These are phyloP conservation scores for Drosophila nasuta DNA, from an alignment of 1,140 invertebrate species.

Conservation along the genomic window DNA sequence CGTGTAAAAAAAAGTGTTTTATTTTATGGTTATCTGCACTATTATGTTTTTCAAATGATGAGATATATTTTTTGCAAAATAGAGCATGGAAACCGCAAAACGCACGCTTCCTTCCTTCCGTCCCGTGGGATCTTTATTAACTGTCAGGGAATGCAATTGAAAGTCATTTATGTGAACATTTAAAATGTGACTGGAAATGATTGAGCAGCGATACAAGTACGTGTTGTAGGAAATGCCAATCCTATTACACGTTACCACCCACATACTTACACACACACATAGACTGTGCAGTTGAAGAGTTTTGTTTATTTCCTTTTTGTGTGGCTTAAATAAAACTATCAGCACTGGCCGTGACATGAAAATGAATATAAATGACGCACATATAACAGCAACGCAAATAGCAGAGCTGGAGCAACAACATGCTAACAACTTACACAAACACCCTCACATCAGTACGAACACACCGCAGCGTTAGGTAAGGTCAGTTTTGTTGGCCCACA, in stretches of 20 bases:
- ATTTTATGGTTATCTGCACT: neutral
- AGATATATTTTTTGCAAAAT: neutral
- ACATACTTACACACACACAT: neutral
- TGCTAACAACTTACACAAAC: conserved; percentile 2
- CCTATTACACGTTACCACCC: neutral
- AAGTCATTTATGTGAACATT: conserved; percentile 13
- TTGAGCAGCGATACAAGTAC: neutral
- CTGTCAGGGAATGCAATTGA: conserved; percentile 20
- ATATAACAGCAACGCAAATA: conserved; percentile 19
- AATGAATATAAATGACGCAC: conserved; percentile 64
- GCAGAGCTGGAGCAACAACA: neutral
- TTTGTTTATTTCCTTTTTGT: conserved; percentile 31
- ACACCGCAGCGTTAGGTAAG: conserved; percentile 51
- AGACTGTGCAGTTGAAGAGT: neutral
- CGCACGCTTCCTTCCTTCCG: neutral
- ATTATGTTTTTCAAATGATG: conserved; percentile 20
- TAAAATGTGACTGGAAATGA: conserved; percentile 2
- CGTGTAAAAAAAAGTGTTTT: conserved; percentile 18
- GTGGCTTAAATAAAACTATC: conserved; percentile 60
- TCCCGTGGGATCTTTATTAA: conserved; percentile 3
- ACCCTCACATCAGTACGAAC: neutral
- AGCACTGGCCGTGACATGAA: conserved; percentile 62
- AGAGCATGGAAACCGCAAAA: neutral
- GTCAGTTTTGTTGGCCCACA: conserved; percentile 45
- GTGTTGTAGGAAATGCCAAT: neutral